These are phyloP conservation scores for Anguilla japonica DNA, from an alignment of 2,113 vertebrate genomes.

Conservation along the genomic window DNA sequence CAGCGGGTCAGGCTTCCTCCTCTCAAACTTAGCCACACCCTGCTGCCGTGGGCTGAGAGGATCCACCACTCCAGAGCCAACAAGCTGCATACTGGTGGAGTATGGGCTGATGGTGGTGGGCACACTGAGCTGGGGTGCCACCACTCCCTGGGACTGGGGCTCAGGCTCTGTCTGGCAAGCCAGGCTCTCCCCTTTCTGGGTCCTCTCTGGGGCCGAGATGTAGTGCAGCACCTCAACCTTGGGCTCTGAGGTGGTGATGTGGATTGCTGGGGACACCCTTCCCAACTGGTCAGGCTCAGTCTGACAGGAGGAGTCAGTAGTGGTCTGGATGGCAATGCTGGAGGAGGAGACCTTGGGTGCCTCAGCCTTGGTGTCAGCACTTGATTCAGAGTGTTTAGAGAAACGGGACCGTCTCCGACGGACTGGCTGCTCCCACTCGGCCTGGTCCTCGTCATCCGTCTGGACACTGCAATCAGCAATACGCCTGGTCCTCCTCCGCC, in stretches of 20 bases:
- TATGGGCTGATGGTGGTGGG: constrained; percentile 88
- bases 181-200: constrained; percentile 86
- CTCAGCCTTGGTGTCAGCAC: constrained; percentile 73
- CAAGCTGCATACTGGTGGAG: constrained; percentile 80
- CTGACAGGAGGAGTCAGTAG: constrained; percentile 85
- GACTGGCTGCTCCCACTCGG: constrained; percentile 88
- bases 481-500: constrained; percentile 79
- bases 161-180: constrained; percentile 94
- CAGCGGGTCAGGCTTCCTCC: constrained; percentile 89
- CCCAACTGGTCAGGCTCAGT: constrained; percentile 80
- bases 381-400: constrained; percentile 81
- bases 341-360: constrained; percentile 71
- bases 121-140: constrained; percentile 84
- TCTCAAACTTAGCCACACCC: constrained; percentile 82
- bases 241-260: constrained; percentile 85
- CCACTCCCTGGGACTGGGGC: constrained; percentile 80
- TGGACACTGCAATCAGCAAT: constrained; percentile 94
- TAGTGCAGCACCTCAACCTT: constrained; percentile 93
- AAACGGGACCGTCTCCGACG: constrained; percentile 84
- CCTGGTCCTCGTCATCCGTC: constrained; percentile 92
- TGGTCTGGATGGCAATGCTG: constrained; percentile 92
- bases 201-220: constrained; percentile 94
- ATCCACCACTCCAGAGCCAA: constrained; percentile 75
- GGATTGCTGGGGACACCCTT: constrained; percentile 85
- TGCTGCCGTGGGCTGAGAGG: constrained; percentile 70